Evolutionary conservation across 37 sponge, comb jelly and placozoan species (phyloP).

Genomic region (Bolinopsis microptera): DNA sequence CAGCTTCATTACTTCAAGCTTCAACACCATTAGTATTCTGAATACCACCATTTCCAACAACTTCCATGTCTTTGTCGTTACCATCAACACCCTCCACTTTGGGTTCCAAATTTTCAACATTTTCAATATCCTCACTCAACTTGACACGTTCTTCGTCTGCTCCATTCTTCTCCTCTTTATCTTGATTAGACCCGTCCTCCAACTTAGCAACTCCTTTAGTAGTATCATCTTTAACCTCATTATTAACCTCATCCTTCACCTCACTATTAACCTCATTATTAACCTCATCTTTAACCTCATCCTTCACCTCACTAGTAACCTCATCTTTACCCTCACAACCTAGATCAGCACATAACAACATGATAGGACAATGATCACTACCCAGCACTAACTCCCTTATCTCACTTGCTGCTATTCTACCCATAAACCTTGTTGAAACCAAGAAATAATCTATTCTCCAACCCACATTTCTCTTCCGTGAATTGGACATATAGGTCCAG

Average conservation of each 20-base stretch:
- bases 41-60: background rate
- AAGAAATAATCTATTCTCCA: slow-evolving; percentile 98
- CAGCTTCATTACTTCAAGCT: too few relatives aligned
- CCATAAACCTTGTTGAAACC: slow-evolving; percentile 69
- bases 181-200: background rate
- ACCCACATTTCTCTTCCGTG: slow-evolving; percentile 80
- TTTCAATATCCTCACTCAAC: background rate
- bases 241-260: background rate
- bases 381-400: slow-evolving; percentile 78
- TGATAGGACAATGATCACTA: slow-evolving; percentile 95
- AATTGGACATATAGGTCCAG: slow-evolving; percentile 86
- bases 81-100: background rate
- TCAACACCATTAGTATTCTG: too few relatives aligned
- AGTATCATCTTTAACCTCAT: background rate
- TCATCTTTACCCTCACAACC: slow-evolving; percentile 35
- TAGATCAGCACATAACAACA: slow-evolving; percentile 68
- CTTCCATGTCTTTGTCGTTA: background rate
- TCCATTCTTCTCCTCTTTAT: background rate
- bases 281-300: background rate
- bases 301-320: background rate
- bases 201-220: slow-evolving; percentile 13
- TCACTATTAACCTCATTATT: slow-evolving; percentile 4
- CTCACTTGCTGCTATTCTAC: slow-evolving; percentile 72
- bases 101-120: background rate
- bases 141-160: background rate